A percentile compares a stretch with the other conserved stretches of the same genome.
phyloP scores from a whole-genome alignment of 2,797 vertebrate species.

The Myotis findleyi region DNA sequence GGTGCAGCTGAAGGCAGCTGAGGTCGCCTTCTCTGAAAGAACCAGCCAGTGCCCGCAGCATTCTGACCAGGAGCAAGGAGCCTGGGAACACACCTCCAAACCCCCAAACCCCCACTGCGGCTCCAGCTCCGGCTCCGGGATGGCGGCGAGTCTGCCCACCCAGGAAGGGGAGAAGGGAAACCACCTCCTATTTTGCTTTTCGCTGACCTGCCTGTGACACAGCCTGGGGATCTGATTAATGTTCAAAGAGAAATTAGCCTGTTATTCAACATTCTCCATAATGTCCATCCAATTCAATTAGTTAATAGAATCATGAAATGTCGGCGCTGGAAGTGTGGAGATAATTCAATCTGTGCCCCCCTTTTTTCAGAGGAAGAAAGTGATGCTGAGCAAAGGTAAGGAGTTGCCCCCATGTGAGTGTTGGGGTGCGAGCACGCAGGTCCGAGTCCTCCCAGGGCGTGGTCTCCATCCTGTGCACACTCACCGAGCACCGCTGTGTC shows the following conservation, averaged over 20 bases:
- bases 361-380: conserved; percentile 48
- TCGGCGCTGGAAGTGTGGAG: conserved; percentile 30
- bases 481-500: neutral
- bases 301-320: conserved; percentile 75
- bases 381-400: neutral
- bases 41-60: neutral
- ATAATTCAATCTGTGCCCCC: conserved; percentile 56
- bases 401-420: rapidly evolving
- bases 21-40: neutral
- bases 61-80: neutral
- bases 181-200: conserved; percentile 1
- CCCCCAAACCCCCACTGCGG: no score
- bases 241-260: conserved; percentile 69
- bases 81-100: neutral
- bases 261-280: conserved; percentile 62
- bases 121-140: no score
- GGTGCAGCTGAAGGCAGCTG: neutral
- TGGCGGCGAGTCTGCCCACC: neutral
- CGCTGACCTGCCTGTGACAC: conserved; percentile 60
- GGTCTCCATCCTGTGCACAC: neutral
- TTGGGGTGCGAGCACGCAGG: neutral
- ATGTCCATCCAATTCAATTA: conserved; percentile 76
- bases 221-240: conserved; percentile 50
- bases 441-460: neutral
- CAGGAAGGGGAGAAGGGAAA: neutral